These are phyloP conservation scores for Apamea sordens DNA, from an alignment of 2,888 invertebrate genomes.

Conservation along the genomic window DNA sequence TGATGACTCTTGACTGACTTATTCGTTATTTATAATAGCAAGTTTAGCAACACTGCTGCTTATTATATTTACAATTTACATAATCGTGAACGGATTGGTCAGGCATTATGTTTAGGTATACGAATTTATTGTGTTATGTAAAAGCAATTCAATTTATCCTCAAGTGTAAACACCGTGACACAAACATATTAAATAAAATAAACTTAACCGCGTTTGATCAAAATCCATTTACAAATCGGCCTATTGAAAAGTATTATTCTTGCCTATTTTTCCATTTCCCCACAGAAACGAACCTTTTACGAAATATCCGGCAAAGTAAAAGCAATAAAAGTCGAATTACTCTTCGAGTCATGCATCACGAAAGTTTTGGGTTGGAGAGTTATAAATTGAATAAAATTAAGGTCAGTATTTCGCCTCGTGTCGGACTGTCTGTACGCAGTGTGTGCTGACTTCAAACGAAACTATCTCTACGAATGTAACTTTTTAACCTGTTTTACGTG, in stretches of 20 bases:
- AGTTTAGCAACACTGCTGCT: background rate
- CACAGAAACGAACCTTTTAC: conserved; percentile 77
- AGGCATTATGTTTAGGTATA: conserved; percentile 1
- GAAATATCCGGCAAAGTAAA: conserved; percentile 79
- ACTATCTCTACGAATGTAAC: conserved; percentile 60
- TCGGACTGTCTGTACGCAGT: conserved; percentile 50
- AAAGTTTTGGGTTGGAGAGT: conserved; percentile 88
- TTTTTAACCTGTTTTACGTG: conserved; percentile 45
- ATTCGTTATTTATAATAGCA: conserved; percentile 1
- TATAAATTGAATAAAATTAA: conserved; percentile 89
- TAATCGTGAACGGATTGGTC: conserved; percentile 16
- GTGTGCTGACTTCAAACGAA: conserved; percentile 65
- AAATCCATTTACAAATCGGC: conserved; percentile 67
- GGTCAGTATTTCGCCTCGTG: conserved; percentile 76
- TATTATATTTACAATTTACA: conserved; percentile 28
- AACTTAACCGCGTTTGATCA: conserved; percentile 58
- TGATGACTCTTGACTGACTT: conserved; percentile 12
- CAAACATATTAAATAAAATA: conserved; percentile 15
- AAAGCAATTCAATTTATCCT: conserved; percentile 23
- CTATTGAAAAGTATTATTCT: conserved; percentile 71
- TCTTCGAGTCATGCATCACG: conserved; percentile 87
- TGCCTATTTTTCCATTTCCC: conserved; percentile 73
- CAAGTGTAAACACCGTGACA: conserved; percentile 18
- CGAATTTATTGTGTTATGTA: conserved; percentile 23
- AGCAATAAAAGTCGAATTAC: conserved; percentile 89